Conservation (phyloP, 2,888 invertebrate species). For the Spodoptera picta region DNA sequence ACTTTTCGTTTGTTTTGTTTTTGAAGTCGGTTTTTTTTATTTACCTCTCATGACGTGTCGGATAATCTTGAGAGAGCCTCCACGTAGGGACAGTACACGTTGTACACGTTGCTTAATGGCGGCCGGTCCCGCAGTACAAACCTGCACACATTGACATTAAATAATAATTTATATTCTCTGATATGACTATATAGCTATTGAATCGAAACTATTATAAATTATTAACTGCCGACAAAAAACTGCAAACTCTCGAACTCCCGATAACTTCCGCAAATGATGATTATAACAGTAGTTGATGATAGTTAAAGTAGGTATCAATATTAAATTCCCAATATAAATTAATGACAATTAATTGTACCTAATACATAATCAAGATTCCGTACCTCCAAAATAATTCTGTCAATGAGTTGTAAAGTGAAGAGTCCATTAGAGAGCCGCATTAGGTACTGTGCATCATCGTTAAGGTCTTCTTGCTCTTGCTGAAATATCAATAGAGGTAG, state of each 20-base stretch:
- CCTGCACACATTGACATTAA: constrained; percentile 63
- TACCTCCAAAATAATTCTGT: constrained; percentile 95
- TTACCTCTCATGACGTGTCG: constrained; percentile 97
- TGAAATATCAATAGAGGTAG: constrained; percentile 49
- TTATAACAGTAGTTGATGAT: no score
- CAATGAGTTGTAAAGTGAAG: constrained; percentile 98
- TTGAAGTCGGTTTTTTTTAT: no score
- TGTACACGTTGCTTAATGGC: constrained; percentile 95
- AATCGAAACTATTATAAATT: no score
- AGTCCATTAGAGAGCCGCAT: constrained; percentile 97
- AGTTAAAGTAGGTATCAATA: no score
- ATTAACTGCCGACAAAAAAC: no score
- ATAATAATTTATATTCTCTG: neutral
- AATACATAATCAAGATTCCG: constrained; percentile 7
- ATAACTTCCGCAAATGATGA: no score
- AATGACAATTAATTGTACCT: no score
- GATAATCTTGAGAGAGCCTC: constrained; percentile 97
- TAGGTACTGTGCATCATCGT: constrained; percentile 96
- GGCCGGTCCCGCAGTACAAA: constrained; percentile 92
- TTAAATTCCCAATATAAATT: no score
- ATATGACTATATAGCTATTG: no score
- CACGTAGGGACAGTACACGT: constrained; percentile 95
- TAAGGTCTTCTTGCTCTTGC: constrained; percentile 91
- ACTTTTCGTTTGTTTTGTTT: no score
- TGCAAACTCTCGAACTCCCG: no score